Conservation (phyloP, 53 echinoderm and acorn worm species). For the Luidia sarsii region DNA sequence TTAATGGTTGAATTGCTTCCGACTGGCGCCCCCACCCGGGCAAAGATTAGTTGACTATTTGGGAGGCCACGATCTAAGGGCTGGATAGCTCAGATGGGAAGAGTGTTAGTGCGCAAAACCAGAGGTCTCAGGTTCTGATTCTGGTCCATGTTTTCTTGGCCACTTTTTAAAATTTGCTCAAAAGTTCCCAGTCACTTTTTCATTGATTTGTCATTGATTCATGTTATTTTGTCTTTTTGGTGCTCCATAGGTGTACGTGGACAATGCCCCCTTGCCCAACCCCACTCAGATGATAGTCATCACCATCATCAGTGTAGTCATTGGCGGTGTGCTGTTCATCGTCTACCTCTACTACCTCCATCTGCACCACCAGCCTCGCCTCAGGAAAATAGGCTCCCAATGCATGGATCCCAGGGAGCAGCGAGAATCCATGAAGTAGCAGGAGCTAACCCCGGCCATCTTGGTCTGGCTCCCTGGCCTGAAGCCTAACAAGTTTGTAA, state of each 20-base stretch:
- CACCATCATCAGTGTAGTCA: conserved; percentile 71
- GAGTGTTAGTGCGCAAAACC: too few species aligned
- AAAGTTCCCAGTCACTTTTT: too few species aligned
- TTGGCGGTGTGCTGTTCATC: conserved; percentile 77
- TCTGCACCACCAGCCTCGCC: conserved; percentile 42
- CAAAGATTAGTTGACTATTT: too few species aligned
- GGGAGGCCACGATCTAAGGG: too few species aligned
- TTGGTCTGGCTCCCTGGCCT: neutral
- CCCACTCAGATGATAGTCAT: conserved; percentile 91
- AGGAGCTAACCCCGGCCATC: neutral
- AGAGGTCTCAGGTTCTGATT: too few species aligned
- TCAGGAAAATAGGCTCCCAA: conserved; percentile 45
- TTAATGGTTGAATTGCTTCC: too few species aligned
- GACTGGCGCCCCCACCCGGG: too few species aligned
- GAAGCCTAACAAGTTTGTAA: neutral
- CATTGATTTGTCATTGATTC: too few species aligned
- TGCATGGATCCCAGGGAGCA: conserved; percentile 48
- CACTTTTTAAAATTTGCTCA: too few species aligned
- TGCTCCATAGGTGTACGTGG: conserved; percentile 36
- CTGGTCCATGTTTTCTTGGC: too few species aligned
- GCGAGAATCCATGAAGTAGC: conserved; percentile 11
- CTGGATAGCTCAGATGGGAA: too few species aligned
- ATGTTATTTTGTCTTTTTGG: too few species aligned
- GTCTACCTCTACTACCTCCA: conserved; percentile 80
- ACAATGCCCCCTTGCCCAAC: conserved; percentile 69